Base-by-base conservation (phyloP, 2,797 vertebrate species). In the Hyperoplus lanceolatus region DNA sequence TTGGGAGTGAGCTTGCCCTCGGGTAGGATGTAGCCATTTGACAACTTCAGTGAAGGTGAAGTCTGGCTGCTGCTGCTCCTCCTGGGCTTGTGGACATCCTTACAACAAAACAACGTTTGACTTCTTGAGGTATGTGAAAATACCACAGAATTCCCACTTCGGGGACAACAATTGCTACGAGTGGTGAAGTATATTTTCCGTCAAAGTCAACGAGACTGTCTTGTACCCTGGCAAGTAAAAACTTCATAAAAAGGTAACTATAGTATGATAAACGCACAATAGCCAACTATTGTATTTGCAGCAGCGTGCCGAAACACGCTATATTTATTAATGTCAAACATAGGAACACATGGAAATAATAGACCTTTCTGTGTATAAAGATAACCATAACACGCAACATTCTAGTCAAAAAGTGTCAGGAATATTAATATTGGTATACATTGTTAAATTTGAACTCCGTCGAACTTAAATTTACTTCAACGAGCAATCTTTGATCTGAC, bases 1-100 rank as follows among this genome's bases (percentile, higher is more conserved):
- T 99, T 99, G 16, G 98, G 98, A 65, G 97, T 98, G 88, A 97
- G 91, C 94, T 94, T 98, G 57, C 98, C 98, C 92, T 98, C 96
- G 3, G 98, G 98, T 70, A 99, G 93, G 85, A 98, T 92, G 91
- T 96, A 99, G 74, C 97, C 97, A 89, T 98, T 98, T 48, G 93
- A 94, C 89, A 97, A 21, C 74, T 93, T 68, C 45, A 87, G 48
- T 74, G 94, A 77, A 8, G 85, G 77, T 1, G 94, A 83, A 0
- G 88, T 81, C 74, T 90, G 92, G 77, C 69, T 74, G 68, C 81
- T 29, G 29, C 3, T 29, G 29, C 3, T 80, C 57, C 80, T 93
- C 36, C 95, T 95, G 0, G 87, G 87, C 87, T 81, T 88, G 81
- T 90, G 83, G 82, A 84, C 73, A 76, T 97, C 81, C 96, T 95